Conservation (phyloP, 2,113 vertebrate genomes). For the Xenopus borealis region DNA sequence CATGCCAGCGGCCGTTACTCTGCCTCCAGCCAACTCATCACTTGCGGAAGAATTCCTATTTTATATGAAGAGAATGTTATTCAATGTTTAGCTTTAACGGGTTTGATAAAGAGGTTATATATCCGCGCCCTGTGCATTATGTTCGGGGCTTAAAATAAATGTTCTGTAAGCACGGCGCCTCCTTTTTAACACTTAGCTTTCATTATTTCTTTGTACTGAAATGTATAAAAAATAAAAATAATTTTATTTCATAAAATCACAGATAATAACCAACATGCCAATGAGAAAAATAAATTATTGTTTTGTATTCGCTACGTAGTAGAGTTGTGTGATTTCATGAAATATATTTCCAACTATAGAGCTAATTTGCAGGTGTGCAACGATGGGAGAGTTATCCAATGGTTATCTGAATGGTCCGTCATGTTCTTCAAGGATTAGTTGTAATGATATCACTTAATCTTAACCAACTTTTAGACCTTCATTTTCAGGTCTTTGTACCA, state of each 20-base stretch:
- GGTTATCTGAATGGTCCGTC: too few relatives aligned
- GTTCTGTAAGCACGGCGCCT: not conserved
- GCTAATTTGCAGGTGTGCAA: too few relatives aligned
- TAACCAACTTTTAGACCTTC: too few relatives aligned
- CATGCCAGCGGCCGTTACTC: conserved; percentile 45
- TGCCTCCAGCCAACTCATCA: conserved; percentile 48
- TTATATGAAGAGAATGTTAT: conserved; percentile 56
- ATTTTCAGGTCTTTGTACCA: too few relatives aligned
- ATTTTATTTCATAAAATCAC: conserved; percentile 72
- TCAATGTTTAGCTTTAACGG: conserved; percentile 55
- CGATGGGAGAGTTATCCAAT: too few relatives aligned
- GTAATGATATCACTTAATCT: too few relatives aligned
- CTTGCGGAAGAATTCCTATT: conserved; percentile 55
- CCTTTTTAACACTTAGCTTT: conserved; percentile 67
- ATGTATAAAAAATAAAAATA: conserved; percentile 66
- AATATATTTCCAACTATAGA: too few relatives aligned
- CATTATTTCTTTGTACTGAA: conserved; percentile 73
- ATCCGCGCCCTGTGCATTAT: conserved; percentile 36
- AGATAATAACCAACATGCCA: conserved; percentile 76
- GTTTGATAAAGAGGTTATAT: conserved; percentile 61
- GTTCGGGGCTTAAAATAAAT: not conserved
- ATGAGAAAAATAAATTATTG: conserved; percentile 99
- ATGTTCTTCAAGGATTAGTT: too few relatives aligned
- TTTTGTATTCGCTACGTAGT: conserved; percentile 84
- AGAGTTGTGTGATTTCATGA: not conserved